These are phyloP conservation scores for Takifugu rubripes DNA, from an alignment of 2,797 vertebrate genomes.

Conservation along the genomic window DNA sequence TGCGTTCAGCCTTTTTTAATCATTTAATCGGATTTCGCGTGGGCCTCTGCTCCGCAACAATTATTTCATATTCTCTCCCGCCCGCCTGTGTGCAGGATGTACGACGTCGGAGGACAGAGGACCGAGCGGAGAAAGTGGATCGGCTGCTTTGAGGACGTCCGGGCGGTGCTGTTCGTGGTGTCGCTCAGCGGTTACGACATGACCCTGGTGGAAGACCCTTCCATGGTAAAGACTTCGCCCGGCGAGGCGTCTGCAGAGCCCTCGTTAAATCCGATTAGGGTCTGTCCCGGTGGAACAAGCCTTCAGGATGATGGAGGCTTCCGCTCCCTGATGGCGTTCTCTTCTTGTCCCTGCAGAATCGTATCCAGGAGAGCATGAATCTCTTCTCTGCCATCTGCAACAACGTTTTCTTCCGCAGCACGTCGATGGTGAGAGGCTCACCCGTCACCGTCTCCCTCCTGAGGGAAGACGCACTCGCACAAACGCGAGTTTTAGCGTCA, in stretches of 20 bases:
- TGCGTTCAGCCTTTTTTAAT: no score
- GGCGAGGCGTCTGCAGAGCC: not conserved
- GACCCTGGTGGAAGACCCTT: constrained; percentile 74
- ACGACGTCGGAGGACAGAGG: constrained; percentile 78
- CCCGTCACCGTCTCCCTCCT: not conserved
- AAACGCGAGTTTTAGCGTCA: not conserved
- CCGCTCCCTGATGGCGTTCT: constrained; percentile 2
- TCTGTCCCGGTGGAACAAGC: not conserved
- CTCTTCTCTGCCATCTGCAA: constrained; percentile 80
- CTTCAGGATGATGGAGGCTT: constrained; percentile 6
- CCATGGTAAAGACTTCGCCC: constrained; percentile 60
- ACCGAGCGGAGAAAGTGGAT: constrained; percentile 81
- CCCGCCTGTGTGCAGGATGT: constrained; percentile 58
- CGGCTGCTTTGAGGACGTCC: constrained; percentile 76
- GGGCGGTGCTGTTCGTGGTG: constrained; percentile 77
- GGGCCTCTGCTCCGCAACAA: no score
- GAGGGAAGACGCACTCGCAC: constrained; percentile 3
- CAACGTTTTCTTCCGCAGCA: constrained; percentile 78
- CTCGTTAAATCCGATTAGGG: no score
- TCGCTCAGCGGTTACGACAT: constrained; percentile 80
- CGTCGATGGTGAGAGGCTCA: constrained; percentile 70
- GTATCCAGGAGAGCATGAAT: constrained; percentile 78
- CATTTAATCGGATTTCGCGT: no score
- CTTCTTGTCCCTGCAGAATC: constrained; percentile 66
- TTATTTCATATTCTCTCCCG: not conserved